phyloP scores from a whole-genome alignment of 2,888 invertebrate species.

The Brachyptera risi region DNA sequence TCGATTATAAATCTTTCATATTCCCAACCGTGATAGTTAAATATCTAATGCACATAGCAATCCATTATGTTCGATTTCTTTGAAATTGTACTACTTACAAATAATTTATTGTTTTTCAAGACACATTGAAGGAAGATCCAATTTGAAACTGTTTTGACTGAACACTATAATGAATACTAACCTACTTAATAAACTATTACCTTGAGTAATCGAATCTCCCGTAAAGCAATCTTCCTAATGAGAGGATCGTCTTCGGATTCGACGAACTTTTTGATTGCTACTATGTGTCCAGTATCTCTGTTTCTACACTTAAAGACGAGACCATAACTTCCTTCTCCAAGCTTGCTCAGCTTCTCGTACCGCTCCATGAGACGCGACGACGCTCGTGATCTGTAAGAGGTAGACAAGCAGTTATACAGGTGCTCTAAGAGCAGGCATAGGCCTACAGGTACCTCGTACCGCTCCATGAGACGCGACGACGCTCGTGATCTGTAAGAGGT shows the following conservation, averaged over 20 bases:
- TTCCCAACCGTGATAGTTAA: too few species aligned
- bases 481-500: slow-evolving; percentile 63
- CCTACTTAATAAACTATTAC: too few species aligned
- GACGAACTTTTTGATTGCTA: slow-evolving; percentile 95
- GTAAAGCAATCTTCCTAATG: slow-evolving; percentile 90
- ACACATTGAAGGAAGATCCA: too few species aligned
- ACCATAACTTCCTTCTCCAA: slow-evolving; percentile 95
- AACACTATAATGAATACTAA: too few species aligned
- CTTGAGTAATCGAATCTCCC: slow-evolving; percentile 93
- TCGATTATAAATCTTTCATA: too few species aligned
- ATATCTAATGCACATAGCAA: too few species aligned
- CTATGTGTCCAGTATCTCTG: slow-evolving; percentile 88
- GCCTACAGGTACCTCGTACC: slow-evolving; percentile 88
- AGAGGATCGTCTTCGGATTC: slow-evolving; percentile 96
- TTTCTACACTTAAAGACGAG: slow-evolving; percentile 96
- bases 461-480: slow-evolving; percentile 83
- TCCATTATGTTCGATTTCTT: too few species aligned
- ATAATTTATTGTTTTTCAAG: too few species aligned
- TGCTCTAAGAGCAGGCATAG: slow-evolving; percentile 54
- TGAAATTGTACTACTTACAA: too few species aligned
- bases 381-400: slow-evolving; percentile 64
- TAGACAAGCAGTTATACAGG: background rate
- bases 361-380: slow-evolving; percentile 86
- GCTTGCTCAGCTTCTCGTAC: slow-evolving; percentile 89
- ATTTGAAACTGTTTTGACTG: too few species aligned